A percentile compares a stretch with the other conserved stretches of the same genome.
These are phyloP conservation scores for Drosophila rufa DNA, from an alignment of 1,140 invertebrate genomes.

Conservation along the genomic window DNA sequence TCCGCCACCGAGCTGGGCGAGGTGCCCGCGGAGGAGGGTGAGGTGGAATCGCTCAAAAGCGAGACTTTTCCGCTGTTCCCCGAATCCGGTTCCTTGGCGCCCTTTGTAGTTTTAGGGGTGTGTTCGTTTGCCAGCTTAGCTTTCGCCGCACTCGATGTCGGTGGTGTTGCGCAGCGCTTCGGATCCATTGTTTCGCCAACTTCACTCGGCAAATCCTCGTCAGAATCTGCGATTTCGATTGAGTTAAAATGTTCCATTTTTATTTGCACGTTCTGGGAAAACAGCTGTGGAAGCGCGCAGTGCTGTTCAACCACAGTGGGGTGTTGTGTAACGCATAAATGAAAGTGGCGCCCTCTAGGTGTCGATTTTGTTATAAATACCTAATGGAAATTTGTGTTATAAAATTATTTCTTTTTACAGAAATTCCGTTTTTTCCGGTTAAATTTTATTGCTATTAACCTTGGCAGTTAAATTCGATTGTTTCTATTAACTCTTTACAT, in stretches of 20 bases:
- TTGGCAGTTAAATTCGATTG: too few relatives aligned
- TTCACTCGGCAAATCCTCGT: slow-evolving; percentile 42
- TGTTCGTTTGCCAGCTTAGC: slow-evolving; percentile 7
- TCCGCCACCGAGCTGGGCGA: slow-evolving; percentile 11
- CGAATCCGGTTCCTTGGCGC: background rate
- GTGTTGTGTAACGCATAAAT: slow-evolving; percentile 1
- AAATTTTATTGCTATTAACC: background rate
- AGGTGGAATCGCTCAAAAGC: background rate
- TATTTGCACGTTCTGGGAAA: background rate
- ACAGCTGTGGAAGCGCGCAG: slow-evolving; percentile 3
- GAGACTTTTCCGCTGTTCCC: background rate
- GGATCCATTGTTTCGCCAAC: slow-evolving; percentile 4
- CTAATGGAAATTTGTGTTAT: background rate
- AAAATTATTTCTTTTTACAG: background rate
- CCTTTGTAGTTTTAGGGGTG: slow-evolving; percentile 16
- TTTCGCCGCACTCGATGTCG: slow-evolving; percentile 7
- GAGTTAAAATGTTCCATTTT: slow-evolving; percentile 27
- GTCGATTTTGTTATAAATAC: background rate
- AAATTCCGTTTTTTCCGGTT: background rate
- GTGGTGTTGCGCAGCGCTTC: slow-evolving; percentile 6
- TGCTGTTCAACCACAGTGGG: background rate
- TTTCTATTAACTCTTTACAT: background rate
- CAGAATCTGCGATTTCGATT: slow-evolving; percentile 70
- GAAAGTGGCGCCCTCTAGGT: background rate
- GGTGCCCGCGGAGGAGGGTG: slow-evolving; percentile 9